Conservation (phyloP, 2,888 invertebrate genomes). For the Steromphala cineraria region DNA sequence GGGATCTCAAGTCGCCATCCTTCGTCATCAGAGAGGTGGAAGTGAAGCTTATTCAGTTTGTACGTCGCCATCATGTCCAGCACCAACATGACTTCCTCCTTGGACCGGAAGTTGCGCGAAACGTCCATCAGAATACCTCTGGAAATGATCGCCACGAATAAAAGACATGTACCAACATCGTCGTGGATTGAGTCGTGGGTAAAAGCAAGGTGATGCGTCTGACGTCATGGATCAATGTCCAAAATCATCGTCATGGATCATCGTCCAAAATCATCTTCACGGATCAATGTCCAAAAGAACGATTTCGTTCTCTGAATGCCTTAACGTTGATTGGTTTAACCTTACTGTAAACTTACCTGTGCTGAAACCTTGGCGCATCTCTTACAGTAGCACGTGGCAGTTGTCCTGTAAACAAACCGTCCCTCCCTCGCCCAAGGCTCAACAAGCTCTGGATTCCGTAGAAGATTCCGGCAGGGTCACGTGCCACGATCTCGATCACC, state of each 20-base stretch:
- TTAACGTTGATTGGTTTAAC: no score
- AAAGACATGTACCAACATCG: no score
- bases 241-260: no score
- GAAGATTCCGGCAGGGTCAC: slow-evolving; percentile 33
- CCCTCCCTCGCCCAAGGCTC: slow-evolving; percentile 23
- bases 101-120: slow-evolving; percentile 63
- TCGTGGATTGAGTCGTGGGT: no score
- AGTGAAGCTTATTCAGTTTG: slow-evolving; percentile 71
- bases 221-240: no score
- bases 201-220: no score
- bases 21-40: slow-evolving; percentile 73
- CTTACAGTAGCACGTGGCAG: slow-evolving; percentile 41
- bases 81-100: slow-evolving; percentile 53
- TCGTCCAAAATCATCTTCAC: no score
- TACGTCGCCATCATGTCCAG: slow-evolving; percentile 71
- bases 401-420: slow-evolving; percentile 32
- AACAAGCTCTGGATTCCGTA: slow-evolving; percentile 46
- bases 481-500: slow-evolving; percentile 35
- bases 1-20: slow-evolving; percentile 39
- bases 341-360: slow-evolving; percentile 13
- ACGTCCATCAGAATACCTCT: slow-evolving; percentile 64
- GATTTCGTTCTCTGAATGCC: no score
- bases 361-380: slow-evolving; percentile 58
- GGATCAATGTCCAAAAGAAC: no score
- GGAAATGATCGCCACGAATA: slow-evolving; percentile 12